Base-by-base conservation (phyloP, 2,797 vertebrate species). In the Scarus forsteni region DNA sequence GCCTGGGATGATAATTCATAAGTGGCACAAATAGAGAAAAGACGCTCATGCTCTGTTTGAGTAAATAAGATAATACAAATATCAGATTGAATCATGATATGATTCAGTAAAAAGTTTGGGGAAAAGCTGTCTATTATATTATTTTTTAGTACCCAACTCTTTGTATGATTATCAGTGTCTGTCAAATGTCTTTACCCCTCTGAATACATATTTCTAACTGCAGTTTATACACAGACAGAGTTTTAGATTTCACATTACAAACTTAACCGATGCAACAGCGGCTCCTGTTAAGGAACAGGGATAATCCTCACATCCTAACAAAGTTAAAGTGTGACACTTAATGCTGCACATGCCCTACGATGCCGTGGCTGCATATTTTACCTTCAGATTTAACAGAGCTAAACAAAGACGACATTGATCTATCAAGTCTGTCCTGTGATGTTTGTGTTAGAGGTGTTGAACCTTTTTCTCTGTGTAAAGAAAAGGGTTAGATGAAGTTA, bases 401-500 rank as follows among this genome's bases (percentile, higher is more conserved):
- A 10, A 27, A 51, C 49, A 50, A 49, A 50, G 48, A 51, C 6
- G 27, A 46, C 2, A 3, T 13, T 1, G 36, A 39, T 36, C 38
- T 35, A 51, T 11, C 56, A 39, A 7, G 18, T 62, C 36, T 16
- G 39, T 0, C 3, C 12, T 5, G 18, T 34, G 15, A 6, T 46
- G 1, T 19, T 66, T 10, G 51, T 6, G 13, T 8, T 8, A 0
- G 13, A 3, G 18, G 9, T 71, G 15, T 34, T 0, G 0, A 15
- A 0, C 60, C n/a, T 5, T 10, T 34, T 46, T 57, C 10, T 44
- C 46, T 46, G 9, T 35, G 10, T 64, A 40, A 9, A 65, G 10
- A 38, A 43, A 9, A 35, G 4, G n/a, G 14, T 38, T 16, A 18
- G 3, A 36, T 51, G 14, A 36, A 43, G 66, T 70, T 66, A 67